Percentiles rank a stretch among this genome's conserved stretches.
These are phyloP conservation scores for Metalampra italica DNA, from an alignment of 2,888 invertebrate species.

Conservation along the genomic window DNA sequence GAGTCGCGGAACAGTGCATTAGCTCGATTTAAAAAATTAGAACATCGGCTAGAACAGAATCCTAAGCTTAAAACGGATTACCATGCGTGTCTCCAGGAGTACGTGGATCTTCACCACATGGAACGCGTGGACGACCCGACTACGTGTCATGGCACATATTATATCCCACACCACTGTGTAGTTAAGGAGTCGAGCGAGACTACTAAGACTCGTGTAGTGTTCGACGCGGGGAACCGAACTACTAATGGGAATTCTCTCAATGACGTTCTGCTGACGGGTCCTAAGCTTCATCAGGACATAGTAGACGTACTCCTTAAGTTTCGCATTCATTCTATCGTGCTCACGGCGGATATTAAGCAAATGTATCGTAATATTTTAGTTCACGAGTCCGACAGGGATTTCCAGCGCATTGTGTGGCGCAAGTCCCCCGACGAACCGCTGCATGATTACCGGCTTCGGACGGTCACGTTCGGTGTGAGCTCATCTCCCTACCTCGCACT, in stretches of 20 bases:
- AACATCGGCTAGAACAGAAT: not conserved
- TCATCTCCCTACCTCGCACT: conserved; percentile 2
- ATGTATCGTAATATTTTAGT: not conserved
- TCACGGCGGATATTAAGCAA: not conserved
- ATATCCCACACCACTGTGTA: not conserved
- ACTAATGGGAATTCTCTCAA: no score
- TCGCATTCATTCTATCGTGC: not conserved
- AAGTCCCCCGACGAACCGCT: not conserved
- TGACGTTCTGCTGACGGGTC: no score
- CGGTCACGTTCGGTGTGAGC: conserved; percentile 1
- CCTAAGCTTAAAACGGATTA: not conserved
- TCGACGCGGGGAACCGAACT: not conserved
- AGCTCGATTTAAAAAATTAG: not conserved
- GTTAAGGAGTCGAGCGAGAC: not conserved
- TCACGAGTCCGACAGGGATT: not conserved
- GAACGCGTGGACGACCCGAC: not conserved
- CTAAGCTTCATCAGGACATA: no score
- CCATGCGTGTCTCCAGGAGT: not conserved
- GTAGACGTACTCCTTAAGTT: not conserved
- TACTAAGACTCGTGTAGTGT: not conserved
- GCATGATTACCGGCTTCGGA: not conserved
- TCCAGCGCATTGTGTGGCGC: not conserved
- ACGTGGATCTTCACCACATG: not conserved
- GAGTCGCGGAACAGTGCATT: not conserved
- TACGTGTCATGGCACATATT: no score